Percentiles rank a stretch among this genome's conserved stretches.
These are phyloP conservation scores for Aquatica leii DNA, from an alignment of 2,888 invertebrate species.

Conservation along the genomic window DNA sequence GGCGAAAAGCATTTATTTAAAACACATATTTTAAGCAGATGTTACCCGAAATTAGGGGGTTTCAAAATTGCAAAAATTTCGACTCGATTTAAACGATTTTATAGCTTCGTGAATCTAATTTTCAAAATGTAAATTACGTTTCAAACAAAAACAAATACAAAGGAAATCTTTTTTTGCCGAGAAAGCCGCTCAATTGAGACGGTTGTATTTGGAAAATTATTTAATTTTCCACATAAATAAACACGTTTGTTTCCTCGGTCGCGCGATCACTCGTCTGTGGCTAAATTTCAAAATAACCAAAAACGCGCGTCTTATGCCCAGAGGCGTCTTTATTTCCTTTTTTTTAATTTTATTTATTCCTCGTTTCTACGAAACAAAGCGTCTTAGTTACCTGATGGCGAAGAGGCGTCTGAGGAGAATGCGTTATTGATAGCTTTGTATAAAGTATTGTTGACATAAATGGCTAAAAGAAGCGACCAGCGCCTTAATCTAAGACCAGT, in stretches of 20 bases:
- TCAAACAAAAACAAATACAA: slow-evolving; percentile 8
- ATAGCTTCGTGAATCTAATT: slow-evolving; percentile 13
- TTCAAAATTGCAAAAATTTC: slow-evolving; percentile 6
- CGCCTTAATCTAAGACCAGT: slow-evolving; percentile 56
- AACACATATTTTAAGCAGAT: slow-evolving; percentile 55
- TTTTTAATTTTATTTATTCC: slow-evolving; percentile 28
- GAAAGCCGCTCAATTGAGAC: slow-evolving; percentile 48
- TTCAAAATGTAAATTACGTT: slow-evolving; percentile 23
- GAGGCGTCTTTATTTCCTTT: slow-evolving; percentile 23
- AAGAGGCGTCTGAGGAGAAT: slow-evolving; percentile 24
- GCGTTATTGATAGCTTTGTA: slow-evolving; percentile 35
- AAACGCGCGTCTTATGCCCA: slow-evolving; percentile 13
- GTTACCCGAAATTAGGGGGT: slow-evolving; percentile 49
- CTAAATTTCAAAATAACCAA: slow-evolving; percentile 50
- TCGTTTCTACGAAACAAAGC: slow-evolving; percentile 23
- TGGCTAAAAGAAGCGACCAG: slow-evolving; percentile 50
- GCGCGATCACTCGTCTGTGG: slow-evolving; percentile 53
- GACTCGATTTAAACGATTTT: slow-evolving; percentile 12
- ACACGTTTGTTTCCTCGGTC: slow-evolving; percentile 57
- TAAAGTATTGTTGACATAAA: slow-evolving; percentile 40
- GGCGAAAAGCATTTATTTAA: slow-evolving; percentile 53
- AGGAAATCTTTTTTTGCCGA: background rate
- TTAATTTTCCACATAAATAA: slow-evolving; percentile 60
- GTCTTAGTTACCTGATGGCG: slow-evolving; percentile 15
- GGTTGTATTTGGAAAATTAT: slow-evolving; percentile 58